phyloP scores from a whole-genome alignment of 2,797 vertebrate genomes.

The Ptychobarbus kaznakovi region DNA sequence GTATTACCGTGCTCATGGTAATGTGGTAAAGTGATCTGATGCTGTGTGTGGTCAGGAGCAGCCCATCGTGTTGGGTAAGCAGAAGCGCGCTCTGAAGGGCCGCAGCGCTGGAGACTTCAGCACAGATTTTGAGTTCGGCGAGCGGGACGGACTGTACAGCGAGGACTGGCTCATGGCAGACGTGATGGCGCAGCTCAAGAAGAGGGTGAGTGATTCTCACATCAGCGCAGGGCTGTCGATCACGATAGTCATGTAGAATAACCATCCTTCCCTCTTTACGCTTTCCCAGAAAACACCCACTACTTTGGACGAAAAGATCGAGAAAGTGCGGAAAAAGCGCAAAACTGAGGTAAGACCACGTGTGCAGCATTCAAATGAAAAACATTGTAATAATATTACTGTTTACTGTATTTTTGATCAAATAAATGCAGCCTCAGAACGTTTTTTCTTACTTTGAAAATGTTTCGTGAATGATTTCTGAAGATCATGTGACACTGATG shows the following conservation, averaged over 20 bases:
- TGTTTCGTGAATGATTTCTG: neutral
- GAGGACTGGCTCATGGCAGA: slow-evolving; percentile 84
- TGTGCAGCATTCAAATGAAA: neutral
- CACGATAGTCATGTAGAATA: neutral
- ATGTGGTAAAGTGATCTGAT: neutral
- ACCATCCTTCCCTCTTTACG: neutral
- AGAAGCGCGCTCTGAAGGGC: slow-evolving; percentile 73
- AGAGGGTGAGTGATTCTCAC: slow-evolving; percentile 76
- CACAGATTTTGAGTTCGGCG: slow-evolving; percentile 84
- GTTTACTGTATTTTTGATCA: neutral
- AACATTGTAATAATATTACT: neutral
- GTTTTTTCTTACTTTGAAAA: neutral
- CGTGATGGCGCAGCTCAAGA: slow-evolving; percentile 87
- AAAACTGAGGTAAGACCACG: slow-evolving; percentile 82
- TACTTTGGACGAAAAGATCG: slow-evolving; percentile 95
- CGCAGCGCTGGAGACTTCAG: slow-evolving; percentile 79
- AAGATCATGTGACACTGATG: neutral
- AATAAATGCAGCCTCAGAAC: neutral
- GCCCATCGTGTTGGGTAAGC: slow-evolving; percentile 76
- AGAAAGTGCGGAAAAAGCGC: slow-evolving; percentile 89
- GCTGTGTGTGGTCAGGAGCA: slow-evolving; percentile 69
- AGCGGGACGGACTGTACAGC: slow-evolving; percentile 75
- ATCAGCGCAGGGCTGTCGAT: too few species aligned
- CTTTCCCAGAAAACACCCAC: slow-evolving; percentile 82
- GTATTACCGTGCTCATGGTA: neutral